These are phyloP conservation scores for fruit fly (Drosophila melanogaster) DNA, from an alignment of 1,140 invertebrate genomes.

Conservation along the genomic window Release_6_plus_ISO1_MT NC_004354.4:9580001-9580500, in stretches of 20 bases:
- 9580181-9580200: no score
- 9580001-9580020: not conserved
- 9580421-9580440: slow-evolving; percentile 35
- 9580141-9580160: no score
- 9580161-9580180: no score
- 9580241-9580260: not conserved
- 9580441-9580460: slow-evolving; percentile 22
- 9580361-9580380: slow-evolving; percentile 13
- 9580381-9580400: slow-evolving; percentile 8
- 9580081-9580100: not conserved
- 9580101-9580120: not conserved
- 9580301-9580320: slow-evolving; percentile 19
- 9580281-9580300: not conserved
- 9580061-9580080: not conserved
- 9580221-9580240: not conserved
- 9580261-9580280: not conserved
- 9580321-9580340: slow-evolving; percentile 21
- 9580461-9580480: slow-evolving; percentile 30
- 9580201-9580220: not conserved
- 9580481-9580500: slow-evolving; percentile 34
- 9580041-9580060: not conserved
- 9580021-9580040: not conserved
- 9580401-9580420: slow-evolving; percentile 21
- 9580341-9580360: slow-evolving; percentile 10
- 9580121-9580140: no score